Base-by-base conservation (phyloP, 2,888 invertebrate species). In the Orthonychiurus folsomi region DNA sequence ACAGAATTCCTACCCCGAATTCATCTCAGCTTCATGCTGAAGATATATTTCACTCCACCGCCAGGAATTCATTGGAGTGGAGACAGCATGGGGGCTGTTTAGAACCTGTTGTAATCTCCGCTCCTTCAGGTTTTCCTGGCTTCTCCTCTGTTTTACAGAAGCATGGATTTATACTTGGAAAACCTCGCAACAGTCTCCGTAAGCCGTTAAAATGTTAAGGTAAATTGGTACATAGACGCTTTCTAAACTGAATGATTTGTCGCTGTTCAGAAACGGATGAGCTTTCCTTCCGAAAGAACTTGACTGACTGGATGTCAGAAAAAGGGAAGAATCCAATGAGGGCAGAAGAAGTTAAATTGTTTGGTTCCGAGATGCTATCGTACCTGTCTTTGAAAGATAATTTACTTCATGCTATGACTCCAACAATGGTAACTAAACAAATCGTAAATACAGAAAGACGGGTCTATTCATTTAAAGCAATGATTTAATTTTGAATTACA, bases 151-250 rank as follows among this genome's bases (percentile, higher is more conserved):
- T 64, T 37, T 57, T 69, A 15, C 62, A 69, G 20, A 26, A 60
- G 25, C 59, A 64, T 61, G 66, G 66, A 37, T 69, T 60, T 28
- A 57, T 66, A 15, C 54, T 69, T 25, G 26, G 52, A 20, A 54
- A 62, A 21, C 66, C 65, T 1, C 62, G 60, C 48, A 67, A 66
- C 59, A 60, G 63, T 47, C 48, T 66, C 27, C 56, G 68, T 68
- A 65, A 66, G 60, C 21, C 21, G n/a, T n/a, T n/a, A n/a, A n/a
- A n/a, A n/a, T n/a, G n/a, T n/a, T n/a, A n/a, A n/a, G n/a, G 12
- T 5, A 50, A 23, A 5, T 47, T 18, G 24, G 47, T 52, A 52
- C 23, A 50, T 50, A 28, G 15, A 21, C 3, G 27, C 54, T 25
- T 18, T 53, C 18, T 28, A 5, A 3, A 57, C 12, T 28, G 37